Evolutionary conservation across 2,797 vertebrate genomes (phyloP).

Genomic region (Aotus griseimembra): DNA sequence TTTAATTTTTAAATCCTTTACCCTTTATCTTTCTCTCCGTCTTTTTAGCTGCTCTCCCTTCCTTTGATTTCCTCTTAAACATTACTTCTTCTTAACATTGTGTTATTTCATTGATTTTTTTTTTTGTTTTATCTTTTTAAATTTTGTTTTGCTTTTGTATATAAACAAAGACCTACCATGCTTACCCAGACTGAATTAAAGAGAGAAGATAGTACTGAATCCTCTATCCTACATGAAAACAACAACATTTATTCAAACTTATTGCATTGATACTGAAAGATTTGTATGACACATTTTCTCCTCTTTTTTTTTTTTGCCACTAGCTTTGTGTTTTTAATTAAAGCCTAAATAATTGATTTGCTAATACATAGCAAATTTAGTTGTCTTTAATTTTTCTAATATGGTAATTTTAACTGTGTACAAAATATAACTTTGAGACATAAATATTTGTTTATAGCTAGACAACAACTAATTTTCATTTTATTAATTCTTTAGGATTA

Average conservation of each 20-base stretch:
- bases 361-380: not conserved
- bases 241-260: conserved; percentile 12
- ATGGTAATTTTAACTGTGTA: not conserved
- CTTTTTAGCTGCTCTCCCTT: conserved; percentile 82
- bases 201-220: conserved; percentile 68
- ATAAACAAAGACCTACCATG: conserved; percentile 62
- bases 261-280: not conserved
- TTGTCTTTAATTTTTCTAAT: not conserved
- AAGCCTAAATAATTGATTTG: conserved; percentile 11
- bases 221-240: conserved; percentile 1
- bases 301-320: not conserved
- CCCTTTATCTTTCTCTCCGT: conserved; percentile 85
- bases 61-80: conserved; percentile 85
- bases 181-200: conserved; percentile 68
- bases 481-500: not conserved
- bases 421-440: not conserved
- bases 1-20: conserved; percentile 87
- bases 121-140: conserved; percentile 76
- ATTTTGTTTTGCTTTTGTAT: conserved; percentile 76
- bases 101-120: conserved; percentile 82
- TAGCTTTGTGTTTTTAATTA: not conserved
- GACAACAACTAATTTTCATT: conserved; percentile 12
- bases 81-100: conserved; percentile 82
- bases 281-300: not conserved
- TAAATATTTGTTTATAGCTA: not conserved